Evolutionary conservation across 2,113 vertebrate species (phyloP).

Genomic region (Heterotis niloticus): DNA sequence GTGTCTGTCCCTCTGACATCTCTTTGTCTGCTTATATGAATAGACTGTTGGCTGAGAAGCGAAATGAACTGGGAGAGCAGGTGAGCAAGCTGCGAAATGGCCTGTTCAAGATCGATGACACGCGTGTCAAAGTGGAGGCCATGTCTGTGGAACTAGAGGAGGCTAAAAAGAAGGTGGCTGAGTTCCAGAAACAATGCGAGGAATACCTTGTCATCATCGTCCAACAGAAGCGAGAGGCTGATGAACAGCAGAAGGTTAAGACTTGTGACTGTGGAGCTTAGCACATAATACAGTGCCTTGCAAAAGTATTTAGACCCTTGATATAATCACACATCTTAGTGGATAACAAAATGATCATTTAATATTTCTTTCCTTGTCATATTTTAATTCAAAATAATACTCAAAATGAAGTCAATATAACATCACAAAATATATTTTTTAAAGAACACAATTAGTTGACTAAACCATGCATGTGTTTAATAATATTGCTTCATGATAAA

Average conservation of each 20-base stretch:
- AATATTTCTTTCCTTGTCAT: too few relatives aligned
- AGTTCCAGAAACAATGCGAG: slow-evolving; percentile 79
- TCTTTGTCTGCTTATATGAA: neutral
- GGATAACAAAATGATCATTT: too few relatives aligned
- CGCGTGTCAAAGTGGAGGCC: slow-evolving; percentile 75
- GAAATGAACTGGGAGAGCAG: slow-evolving; percentile 71
- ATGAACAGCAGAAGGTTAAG: slow-evolving; percentile 76
- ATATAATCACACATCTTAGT: too few relatives aligned
- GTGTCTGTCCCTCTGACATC: neutral
- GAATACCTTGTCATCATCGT: slow-evolving; percentile 78
- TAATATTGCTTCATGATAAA: too few relatives aligned
- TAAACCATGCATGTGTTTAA: too few relatives aligned
- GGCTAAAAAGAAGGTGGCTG: slow-evolving; percentile 73
- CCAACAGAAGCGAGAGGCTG: slow-evolving; percentile 74
- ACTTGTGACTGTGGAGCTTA: too few relatives aligned
- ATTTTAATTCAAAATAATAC: too few relatives aligned
- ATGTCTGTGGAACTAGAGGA: slow-evolving; percentile 82
- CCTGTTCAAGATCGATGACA: slow-evolving; percentile 79
- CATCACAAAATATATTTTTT: too few relatives aligned
- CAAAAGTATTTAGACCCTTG: too few relatives aligned
- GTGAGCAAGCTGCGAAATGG: slow-evolving; percentile 75
- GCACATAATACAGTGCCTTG: too few relatives aligned
- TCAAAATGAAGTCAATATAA: too few relatives aligned
- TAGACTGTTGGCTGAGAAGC: slow-evolving; percentile 80
- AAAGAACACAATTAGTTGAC: too few relatives aligned